A percentile compares a stretch with the other conserved stretches of the same genome.
Conservation (phyloP, 2,797 vertebrate species). For the Meriones psammophilus region DNA sequence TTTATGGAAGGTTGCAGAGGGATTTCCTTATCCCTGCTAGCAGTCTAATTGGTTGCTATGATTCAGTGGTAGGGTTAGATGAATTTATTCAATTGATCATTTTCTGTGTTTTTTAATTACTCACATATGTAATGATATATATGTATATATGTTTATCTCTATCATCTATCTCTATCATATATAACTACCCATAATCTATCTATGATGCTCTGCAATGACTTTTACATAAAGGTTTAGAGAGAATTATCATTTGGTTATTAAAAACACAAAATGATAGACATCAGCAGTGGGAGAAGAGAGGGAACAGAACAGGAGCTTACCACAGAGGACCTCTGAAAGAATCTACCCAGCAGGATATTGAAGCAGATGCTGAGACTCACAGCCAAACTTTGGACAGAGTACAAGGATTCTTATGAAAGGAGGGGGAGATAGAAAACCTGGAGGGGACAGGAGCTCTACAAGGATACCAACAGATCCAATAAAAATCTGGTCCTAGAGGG, state of each 20-base stretch:
- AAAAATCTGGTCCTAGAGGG: no score
- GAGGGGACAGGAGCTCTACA: no score
- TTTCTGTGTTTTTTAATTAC: constrained; percentile 60
- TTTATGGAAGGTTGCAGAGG: constrained; percentile 30
- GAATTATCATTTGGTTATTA: constrained; percentile 22
- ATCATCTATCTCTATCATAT: background rate
- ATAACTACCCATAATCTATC: background rate
- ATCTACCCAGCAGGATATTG: no score
- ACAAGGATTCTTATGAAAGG: no score
- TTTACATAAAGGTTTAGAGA: constrained; percentile 15
- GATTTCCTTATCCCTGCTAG: constrained; percentile 31
- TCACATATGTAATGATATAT: background rate
- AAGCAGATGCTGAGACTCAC: no score
- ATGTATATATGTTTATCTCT: background rate
- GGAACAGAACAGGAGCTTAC: no score
- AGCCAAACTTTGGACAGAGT: no score
- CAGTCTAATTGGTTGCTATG: constrained; percentile 28
- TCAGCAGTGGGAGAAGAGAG: no score
- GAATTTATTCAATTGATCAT: constrained; percentile 25
- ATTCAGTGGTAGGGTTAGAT: constrained; percentile 32
- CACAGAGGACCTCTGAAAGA: no score
- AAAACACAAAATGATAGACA: background rate
- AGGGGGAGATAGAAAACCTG: no score
- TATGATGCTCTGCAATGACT: background rate
- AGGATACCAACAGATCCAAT: no score